A percentile compares a stretch with the other conserved stretches of the same genome.
phyloP scores from a whole-genome alignment of 1,140 invertebrate genomes.

The Ylistrum balloti region DNA sequence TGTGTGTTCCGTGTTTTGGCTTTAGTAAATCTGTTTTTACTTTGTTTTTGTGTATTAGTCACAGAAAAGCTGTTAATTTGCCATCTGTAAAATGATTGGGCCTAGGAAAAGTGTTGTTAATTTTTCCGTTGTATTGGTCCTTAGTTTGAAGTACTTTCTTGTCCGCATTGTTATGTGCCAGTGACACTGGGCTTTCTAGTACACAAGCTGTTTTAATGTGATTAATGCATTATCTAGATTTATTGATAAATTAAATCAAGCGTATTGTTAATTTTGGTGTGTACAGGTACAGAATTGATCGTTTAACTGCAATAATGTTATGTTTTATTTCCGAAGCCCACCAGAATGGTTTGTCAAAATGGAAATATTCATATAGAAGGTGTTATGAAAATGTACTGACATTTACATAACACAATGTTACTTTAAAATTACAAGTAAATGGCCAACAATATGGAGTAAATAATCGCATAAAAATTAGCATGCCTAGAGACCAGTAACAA shows the following conservation, averaged over 20 bases:
- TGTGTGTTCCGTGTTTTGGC: background rate
- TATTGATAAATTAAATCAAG: background rate
- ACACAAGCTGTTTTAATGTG: background rate
- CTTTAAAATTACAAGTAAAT: background rate
- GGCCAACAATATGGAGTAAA: constrained; percentile 7
- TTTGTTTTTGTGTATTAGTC: background rate
- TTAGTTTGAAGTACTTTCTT: background rate
- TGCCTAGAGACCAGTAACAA: background rate
- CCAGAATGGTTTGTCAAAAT: constrained; percentile 13
- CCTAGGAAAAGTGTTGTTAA: no score
- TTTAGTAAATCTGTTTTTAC: background rate
- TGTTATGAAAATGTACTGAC: constrained; percentile 2
- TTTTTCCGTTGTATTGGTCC: no score
- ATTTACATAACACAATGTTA: constrained; percentile 29
- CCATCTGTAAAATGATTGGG: no score
- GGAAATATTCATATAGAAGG: background rate
- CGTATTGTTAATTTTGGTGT: constrained; percentile 27
- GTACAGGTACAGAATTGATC: constrained; percentile 11
- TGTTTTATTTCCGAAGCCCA: constrained; percentile 15
- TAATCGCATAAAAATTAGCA: background rate
- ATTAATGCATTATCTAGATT: background rate
- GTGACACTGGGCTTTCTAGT: background rate
- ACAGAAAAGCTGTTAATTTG: background rate
- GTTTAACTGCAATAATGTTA: background rate
- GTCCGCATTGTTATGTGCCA: background rate